Evolutionary conservation across 2,888 invertebrate genomes (phyloP).

Genomic region (Cryptosula pallasiana): DNA sequence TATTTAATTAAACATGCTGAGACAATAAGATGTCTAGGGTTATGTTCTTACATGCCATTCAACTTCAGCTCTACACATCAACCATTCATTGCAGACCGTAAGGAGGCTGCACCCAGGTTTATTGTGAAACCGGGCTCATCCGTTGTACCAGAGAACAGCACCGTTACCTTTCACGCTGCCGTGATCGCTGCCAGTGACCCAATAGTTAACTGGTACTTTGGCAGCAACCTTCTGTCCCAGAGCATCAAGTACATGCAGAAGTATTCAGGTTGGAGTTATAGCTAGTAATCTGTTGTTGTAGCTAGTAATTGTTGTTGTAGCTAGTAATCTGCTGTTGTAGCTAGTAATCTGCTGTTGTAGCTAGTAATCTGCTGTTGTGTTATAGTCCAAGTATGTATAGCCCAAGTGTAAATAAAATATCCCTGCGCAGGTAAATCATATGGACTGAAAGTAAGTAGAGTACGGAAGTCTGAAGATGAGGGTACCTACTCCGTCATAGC

Average conservation of each 20-base stretch:
- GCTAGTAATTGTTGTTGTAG: too few relatives aligned
- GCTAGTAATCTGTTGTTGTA: too few relatives aligned
- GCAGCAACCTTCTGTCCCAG: constrained; percentile 65
- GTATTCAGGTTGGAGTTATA: constrained; percentile 84
- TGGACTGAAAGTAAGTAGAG: constrained; percentile 93
- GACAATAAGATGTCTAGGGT: too few relatives aligned
- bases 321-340: too few relatives aligned
- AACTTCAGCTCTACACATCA: too few relatives aligned
- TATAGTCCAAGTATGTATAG: too few relatives aligned
- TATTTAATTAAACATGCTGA: too few relatives aligned
- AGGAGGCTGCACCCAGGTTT: constrained; percentile 96
- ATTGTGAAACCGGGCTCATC: constrained; percentile 93
- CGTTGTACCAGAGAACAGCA: constrained; percentile 94
- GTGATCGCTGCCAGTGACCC: constrained; percentile 89
- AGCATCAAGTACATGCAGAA: constrained; percentile 99
- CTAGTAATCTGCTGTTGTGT: too few relatives aligned
- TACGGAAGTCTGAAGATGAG: constrained; percentile 80
- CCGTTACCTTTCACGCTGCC: constrained; percentile 93
- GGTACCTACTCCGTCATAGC: constrained; percentile 86
- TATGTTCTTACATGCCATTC: too few relatives aligned
- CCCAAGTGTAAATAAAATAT: too few relatives aligned
- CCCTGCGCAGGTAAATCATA: constrained; percentile 71
- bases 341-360: too few relatives aligned
- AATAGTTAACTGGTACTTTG: constrained; percentile 77
- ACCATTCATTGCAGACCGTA: constrained; percentile 69